Evolutionary conservation across 2,113 vertebrate species (phyloP), one percentile per base, ranked within the genome.

Genomic region (Mesoclemmys tuberculata): DNA sequence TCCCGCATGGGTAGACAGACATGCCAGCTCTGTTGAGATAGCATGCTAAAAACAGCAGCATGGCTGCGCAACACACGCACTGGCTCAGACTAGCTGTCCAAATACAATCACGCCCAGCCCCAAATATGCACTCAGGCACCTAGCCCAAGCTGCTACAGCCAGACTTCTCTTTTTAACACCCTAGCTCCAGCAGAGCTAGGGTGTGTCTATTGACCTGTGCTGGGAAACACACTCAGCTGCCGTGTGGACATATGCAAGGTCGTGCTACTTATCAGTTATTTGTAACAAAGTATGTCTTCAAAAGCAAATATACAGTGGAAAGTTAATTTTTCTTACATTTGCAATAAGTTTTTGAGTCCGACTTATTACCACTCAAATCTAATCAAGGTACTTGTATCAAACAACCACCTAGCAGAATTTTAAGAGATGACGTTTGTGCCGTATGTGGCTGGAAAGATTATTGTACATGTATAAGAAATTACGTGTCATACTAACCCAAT

Each of bases 201-300:
- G 61, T 3, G 14, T 35, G 61, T 35, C 31, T 64, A 27, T 64
- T 64, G 31, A 64, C 31, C 31, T 64, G 29, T 35, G 61, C 61
- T 64, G 61, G 61, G 61, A 64, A 35, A 35, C 31, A 35, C 58
- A 64, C 29, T 64, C 61, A 64, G 27, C 56, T 31, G 29, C 27
- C 16, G 29, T 35, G 14, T 8, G 29, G 31, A 64, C 31, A 61
- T 11, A 29, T 2, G 2, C 27, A 31, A 14, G 29, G 35, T 2
- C 8, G 9, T 2, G 1, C 16, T 54, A 14, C 27, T 80, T 13
- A 10, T 49, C 21, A 31, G 16, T 16, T 0, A 0, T 35, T 41
- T 89, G 79, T 11, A 84, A 6, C 29, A 18, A 48, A 46, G 1
- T n/a, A 3, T 9, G 12, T 2, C 2, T 3, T 22, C 5, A 27